Evolutionary conservation across 2,888 invertebrate genomes (phyloP), one percentile per base, ranked within the genome.

Genomic region (Melinopterus prodromus): DNA sequence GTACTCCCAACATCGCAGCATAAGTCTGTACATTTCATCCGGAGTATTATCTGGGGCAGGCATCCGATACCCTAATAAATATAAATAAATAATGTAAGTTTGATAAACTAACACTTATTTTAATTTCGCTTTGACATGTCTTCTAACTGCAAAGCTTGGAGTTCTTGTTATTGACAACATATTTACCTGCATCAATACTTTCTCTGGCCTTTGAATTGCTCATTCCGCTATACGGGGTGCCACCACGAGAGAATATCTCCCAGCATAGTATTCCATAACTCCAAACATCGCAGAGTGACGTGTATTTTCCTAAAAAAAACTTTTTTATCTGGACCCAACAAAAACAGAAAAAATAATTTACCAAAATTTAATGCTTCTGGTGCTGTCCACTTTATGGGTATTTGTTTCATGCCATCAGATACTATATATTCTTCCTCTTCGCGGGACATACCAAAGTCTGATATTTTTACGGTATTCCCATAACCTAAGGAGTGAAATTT

Each of bases 341-440:
- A 26, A 26, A 26, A 26, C 26, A 26, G 3, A 26, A 26, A 71
- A 53, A 53, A 53, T 3, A 53, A 81, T 89, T 90, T 88, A 94
- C 98, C 98, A 88, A 96, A 98, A 90, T 98, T 98, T 12, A 98
- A 91, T 2, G 98, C 98, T 90, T 98, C 98, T 0, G 99, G 99
- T 2, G 98, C 98, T 0, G 98, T 99, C 99, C 99, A 99, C 90
- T 99, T 99, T 81, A 99, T 98, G 0, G 99, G 98, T 85, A 99
- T 98, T 91, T 98, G 98, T 90, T 99, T 98, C 96, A 98, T 97
- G 69, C 98, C 98, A 85, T 98, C 98, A 3, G 98, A 98, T 71
- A 98, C 98, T 81, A 97, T 97, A 86, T 99, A 99, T 88, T 98
- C 98, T 88, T 98, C 97, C 88, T 98, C 98, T 89, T 98, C 98